Base-by-base conservation (phyloP, 2,113 vertebrate species). In the Diadophis punctatus region DNA sequence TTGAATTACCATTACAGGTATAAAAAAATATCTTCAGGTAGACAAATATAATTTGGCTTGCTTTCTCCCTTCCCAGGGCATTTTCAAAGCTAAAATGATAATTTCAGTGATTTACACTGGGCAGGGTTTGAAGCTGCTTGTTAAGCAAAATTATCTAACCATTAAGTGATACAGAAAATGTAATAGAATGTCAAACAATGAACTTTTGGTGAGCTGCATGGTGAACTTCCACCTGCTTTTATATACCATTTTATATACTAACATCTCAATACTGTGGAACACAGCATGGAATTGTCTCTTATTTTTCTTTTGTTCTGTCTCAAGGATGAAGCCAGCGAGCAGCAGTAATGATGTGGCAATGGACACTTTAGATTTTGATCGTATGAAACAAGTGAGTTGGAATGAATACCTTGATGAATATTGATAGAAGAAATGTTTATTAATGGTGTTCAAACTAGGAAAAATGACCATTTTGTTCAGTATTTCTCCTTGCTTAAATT, bases 321-420 rank as follows among this genome's bases (percentile, higher is more conserved):
- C 86, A 97, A 99, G 99, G 98, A 98, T 99, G 98, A 99, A 99
- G 97, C 98, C 99, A 60, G 97, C 98, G 4, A 99, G 98, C 94
- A 98, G 98, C 96, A 98, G 97, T 90, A 98, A 98, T 55, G 99
- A 99, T 30, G 94, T 97, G 96, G 97, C 97, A 94, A 97, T 98
- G 93, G 99, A 99, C 94, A 98, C 98, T 96, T 98, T 99, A 94
- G 99, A 99, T 92, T 98, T 99, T 95, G 99, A 99, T 97, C 98
- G 99, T 95, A 99, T 99, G 99, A 99, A 99, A 95, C 99, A 99
- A 98, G 99, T 99, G 95, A 92, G 98, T 91, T 86, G 53, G 34
- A 3, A 48, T 86, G 39, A 86, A 1, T 0, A 89, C 18, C 30
- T 87, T 0, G 4, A 34, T 51, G 87, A 80, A 92, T 1, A 8